A percentile compares a stretch with the other conserved stretches of the same genome.
Evolutionary conservation across 2,113 vertebrate genomes (phyloP).

Genomic region (Thermophis baileyi): DNA sequence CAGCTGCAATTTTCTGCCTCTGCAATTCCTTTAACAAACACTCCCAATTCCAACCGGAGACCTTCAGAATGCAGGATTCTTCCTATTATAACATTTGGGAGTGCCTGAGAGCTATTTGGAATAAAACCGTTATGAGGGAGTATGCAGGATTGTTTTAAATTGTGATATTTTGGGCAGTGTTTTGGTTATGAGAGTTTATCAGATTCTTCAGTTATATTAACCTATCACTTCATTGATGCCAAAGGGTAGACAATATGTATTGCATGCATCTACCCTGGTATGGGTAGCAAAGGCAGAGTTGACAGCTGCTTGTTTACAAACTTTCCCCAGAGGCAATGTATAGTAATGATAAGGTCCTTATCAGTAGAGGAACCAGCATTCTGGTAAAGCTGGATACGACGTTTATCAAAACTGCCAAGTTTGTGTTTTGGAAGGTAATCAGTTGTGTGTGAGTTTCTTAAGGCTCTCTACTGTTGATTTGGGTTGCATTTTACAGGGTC

Average conservation of each 20-base stretch:
- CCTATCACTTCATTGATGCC: neutral
- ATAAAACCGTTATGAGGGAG: neutral
- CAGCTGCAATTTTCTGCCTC: neutral
- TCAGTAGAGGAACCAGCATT: neutral
- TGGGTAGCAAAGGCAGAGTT: neutral
- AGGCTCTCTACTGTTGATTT: neutral
- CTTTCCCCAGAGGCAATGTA: neutral
- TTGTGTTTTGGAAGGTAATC: neutral
- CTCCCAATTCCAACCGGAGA: neutral
- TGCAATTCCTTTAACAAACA: neutral
- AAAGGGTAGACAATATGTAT: neutral
- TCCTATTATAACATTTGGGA: neutral
- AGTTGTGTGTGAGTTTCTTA: neutral
- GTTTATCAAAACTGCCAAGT: neutral
- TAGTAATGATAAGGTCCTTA: slow-evolving; percentile 11
- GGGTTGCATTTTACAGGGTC: neutral
- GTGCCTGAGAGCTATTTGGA: neutral
- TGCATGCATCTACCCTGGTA: too few species aligned
- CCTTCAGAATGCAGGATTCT: neutral
- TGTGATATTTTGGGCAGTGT: neutral
- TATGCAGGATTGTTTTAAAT: neutral
- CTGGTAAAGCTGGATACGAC: neutral
- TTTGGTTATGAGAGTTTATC: neutral
- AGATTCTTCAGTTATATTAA: neutral
- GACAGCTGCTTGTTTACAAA: slow-evolving; percentile 10